Conservation (phyloP, 2,113 vertebrate genomes). For the Acinonyx jubatus region DNA sequence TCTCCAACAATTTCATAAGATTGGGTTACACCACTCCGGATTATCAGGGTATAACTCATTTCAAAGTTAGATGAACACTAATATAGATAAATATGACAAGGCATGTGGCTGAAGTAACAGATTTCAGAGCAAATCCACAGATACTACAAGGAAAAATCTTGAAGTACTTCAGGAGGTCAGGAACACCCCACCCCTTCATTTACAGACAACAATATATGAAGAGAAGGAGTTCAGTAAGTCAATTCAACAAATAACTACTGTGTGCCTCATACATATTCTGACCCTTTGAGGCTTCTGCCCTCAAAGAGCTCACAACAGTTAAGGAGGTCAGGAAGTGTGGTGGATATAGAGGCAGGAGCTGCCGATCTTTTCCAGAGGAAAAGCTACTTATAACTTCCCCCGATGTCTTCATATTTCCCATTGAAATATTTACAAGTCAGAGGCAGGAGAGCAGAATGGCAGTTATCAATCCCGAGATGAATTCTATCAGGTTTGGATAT, state of each 20-base stretch:
- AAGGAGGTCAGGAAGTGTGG: not conserved
- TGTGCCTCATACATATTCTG: not conserved
- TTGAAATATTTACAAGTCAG: not conserved
- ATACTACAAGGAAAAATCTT: not conserved
- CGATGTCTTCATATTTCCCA: not conserved
- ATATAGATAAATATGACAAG: not conserved
- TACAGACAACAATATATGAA: not conserved
- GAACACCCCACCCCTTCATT: not conserved
- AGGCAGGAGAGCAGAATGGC: not conserved
- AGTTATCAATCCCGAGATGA: not conserved
- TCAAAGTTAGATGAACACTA: slow-evolving; percentile 35
- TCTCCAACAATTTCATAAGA: slow-evolving; percentile 45
- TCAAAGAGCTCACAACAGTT: not conserved
- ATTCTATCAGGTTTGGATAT: not conserved
- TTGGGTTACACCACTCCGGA: not conserved
- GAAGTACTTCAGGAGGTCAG: not conserved
- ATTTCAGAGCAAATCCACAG: slow-evolving; percentile 41
- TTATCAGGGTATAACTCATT: slow-evolving; percentile 31
- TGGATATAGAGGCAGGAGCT: slow-evolving; percentile 1
- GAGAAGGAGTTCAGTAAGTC: not conserved
- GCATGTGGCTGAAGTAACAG: not conserved
- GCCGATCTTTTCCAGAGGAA: slow-evolving; percentile 19
- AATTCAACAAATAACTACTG: not conserved
- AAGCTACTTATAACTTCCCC: slow-evolving; percentile 30
- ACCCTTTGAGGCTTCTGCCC: not conserved